These are phyloP conservation scores for Tenebrio molitor DNA, from an alignment of 1,140 invertebrate genomes.

Conservation along the genomic window DNA sequence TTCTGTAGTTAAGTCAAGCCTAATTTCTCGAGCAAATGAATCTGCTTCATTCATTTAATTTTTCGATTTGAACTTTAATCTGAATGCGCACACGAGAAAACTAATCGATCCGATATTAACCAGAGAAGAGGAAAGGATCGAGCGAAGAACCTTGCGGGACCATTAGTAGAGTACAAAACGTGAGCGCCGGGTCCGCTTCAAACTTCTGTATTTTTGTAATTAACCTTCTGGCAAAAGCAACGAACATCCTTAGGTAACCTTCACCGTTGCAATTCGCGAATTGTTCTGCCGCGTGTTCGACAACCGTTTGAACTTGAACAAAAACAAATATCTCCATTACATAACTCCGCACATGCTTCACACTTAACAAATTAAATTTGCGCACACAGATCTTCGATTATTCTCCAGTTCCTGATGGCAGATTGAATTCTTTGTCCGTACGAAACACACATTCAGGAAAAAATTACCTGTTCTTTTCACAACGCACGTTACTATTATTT, in stretches of 20 bases:
- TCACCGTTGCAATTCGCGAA: slow-evolving; percentile 1
- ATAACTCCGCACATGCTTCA: background rate
- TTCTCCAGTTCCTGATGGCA: too few relatives aligned
- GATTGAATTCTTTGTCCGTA: too few relatives aligned
- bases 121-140: too few relatives aligned
- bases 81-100: too few relatives aligned
- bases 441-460: slow-evolving; percentile 4
- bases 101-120: too few relatives aligned
- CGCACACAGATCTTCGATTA: background rate
- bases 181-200: too few relatives aligned
- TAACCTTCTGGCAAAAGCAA: background rate
- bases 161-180: too few relatives aligned
- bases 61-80: too few relatives aligned
- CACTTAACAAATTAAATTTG: slow-evolving; percentile 5
- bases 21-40: too few relatives aligned
- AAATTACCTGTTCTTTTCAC: slow-evolving; percentile 7
- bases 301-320: slow-evolving; percentile 29
- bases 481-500: slow-evolving; percentile 1
- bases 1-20: background rate
- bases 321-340: slow-evolving; percentile 20
- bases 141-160: too few relatives aligned
- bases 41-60: too few relatives aligned
- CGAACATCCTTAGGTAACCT: slow-evolving; percentile 8
- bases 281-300: slow-evolving; percentile 10
- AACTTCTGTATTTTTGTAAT: background rate